Base-by-base conservation (phyloP, 1,140 invertebrate genomes). In the Adelges cooleyi region DNA sequence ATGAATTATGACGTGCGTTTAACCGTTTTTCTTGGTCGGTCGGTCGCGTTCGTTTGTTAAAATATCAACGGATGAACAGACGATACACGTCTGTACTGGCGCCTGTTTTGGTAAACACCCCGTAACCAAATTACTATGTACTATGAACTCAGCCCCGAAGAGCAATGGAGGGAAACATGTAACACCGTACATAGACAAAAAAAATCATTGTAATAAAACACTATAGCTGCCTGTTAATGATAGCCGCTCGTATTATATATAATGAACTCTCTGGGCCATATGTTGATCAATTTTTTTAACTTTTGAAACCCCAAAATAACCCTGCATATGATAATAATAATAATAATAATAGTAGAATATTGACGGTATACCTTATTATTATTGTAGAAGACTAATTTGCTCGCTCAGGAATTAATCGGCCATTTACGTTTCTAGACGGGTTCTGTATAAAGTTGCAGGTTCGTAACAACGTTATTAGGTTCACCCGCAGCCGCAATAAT, bases 171-270 rank as follows among this genome's bases (percentile, higher is more conserved):
- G 36, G 15, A 9, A 59, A 42, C 11, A 29, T n/a, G n/a, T n/a
- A n/a, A n/a, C n/a, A n/a, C n/a, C n/a, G n/a, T n/a, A n/a, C n/a
- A n/a, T n/a, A n/a, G n/a, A n/a, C n/a, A n/a, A n/a, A 46, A 20
- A 59, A 46, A 18, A 62, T 59, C 17, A 17, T 46, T 46, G 40
- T 62, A 46, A 46, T 56, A 44, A 59, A 59, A 59, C 38, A 46
- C 40, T 42, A 33, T 27, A 15, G 36, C 13, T 42, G 40, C 11
- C 29, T 18, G 50, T 29, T 53, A 53, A 53, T 33, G 54, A 53
- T 59, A 46, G 18, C 5, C 8, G 13, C 27, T 17, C 42, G 44
- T 62, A 48, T 62, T 46, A 18, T 40, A 54, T 33, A 25, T 17
- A 56, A 59, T 27, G 11, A 8, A 36, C 15, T 44, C 2, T 27